A percentile compares a stretch with the other conserved stretches of the same genome.
Evolutionary conservation across 2,888 invertebrate species (phyloP).

Genomic region (Petrolisthes manimaculis): DNA sequence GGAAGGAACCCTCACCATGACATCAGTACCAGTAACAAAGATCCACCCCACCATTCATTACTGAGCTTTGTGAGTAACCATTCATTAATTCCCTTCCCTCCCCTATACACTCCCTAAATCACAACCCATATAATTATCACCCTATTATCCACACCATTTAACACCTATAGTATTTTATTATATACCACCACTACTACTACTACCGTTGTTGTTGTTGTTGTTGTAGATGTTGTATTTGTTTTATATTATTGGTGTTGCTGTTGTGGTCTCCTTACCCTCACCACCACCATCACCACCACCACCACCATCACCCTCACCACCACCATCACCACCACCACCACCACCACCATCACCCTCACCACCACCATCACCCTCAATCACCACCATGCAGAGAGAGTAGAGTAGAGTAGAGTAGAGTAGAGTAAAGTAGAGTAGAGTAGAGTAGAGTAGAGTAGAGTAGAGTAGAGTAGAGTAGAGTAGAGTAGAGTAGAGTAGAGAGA

Average conservation of each 20-base stretch:
- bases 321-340: not conserved
- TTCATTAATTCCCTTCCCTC: too few relatives aligned
- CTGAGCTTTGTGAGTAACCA: too few relatives aligned
- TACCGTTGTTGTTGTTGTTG: not conserved
- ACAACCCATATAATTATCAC: too few relatives aligned
- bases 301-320: not conserved
- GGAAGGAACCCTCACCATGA: too few relatives aligned
- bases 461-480: not conserved
- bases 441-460: not conserved
- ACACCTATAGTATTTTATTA: too few relatives aligned
- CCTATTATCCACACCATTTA: too few relatives aligned
- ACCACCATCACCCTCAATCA: not conserved
- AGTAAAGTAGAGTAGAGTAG: not conserved
- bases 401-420: not conserved
- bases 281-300: not conserved
- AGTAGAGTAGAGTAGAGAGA: not conserved
- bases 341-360: not conserved
- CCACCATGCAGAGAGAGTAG: not conserved
- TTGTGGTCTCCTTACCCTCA: not conserved
- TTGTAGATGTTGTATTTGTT: not conserved
- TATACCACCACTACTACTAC: too few relatives aligned
- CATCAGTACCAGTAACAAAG: too few relatives aligned
- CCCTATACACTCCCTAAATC: too few relatives aligned
- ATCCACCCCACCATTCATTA: too few relatives aligned
- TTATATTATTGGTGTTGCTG: not conserved